Base-by-base conservation (phyloP, 2,797 vertebrate genomes). In the Gephyroberyx darwinii region DNA sequence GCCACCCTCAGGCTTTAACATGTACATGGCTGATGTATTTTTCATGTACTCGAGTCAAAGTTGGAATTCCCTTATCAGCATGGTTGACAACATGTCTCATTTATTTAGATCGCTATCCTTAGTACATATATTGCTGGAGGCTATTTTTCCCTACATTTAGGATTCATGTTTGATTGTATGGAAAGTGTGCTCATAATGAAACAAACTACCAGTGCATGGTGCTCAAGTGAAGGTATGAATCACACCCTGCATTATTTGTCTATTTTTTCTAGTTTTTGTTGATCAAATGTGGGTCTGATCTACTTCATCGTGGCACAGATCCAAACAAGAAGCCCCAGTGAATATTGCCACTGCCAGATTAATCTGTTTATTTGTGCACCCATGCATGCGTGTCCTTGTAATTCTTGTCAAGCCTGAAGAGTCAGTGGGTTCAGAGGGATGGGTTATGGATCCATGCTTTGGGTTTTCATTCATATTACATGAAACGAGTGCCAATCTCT, bases 401-500 rank as follows among this genome's bases (percentile, higher is more conserved):
- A 43, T 56, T 74, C 63, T 75, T 76, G 65, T 78, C 50, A 69
- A 69, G 35, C 67, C 80, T 68, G 70, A 59, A 4, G 75, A 84
- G 66, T 68, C 26, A 12, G 39, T 13, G 66, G 71, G 70, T 80
- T 84, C 69, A 84, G 68, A 84, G 72, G 76, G 73, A n/a, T 26
- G 22, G 1, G 82, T 77, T 77, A 79, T 77, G 64, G 81, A 86
- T 84, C 64, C 72, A 14, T 67, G 69, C 13, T 5, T 80, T 63
- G 67, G 59, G 12, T 76, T 77, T 80, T 79, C 78, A 88, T 91
- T 80, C 68, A 91, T 90, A 82, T 88, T 90, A 52, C 75, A 90
- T 90, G 72, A 85, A 88, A 87, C 71, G 57, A 84, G 78, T 84
- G 74, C 77, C 81, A 70, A 70, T 86, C 84, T 89, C 88, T 75